Evolutionary conservation across 2,888 invertebrate genomes (phyloP), one percentile per base, ranked within the genome.

Genomic region (Pteria penguin): DNA sequence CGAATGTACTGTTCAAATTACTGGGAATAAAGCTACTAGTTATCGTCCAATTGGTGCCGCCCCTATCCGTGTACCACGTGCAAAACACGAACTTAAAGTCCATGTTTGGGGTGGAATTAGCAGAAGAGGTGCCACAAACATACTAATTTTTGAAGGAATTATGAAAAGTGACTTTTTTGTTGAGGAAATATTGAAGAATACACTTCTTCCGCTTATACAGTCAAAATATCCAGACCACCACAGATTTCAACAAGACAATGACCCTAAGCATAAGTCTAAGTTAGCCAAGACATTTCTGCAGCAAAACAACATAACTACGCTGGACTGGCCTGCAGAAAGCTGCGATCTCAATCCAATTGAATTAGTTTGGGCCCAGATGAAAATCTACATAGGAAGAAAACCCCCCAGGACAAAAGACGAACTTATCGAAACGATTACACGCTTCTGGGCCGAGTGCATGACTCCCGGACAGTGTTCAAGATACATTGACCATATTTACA

Each of bases 281-380:
- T 11, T 11, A 45, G 45, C 45, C 8, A 8, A 45, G 45, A 14
- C 45, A 14, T 45, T 45, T 45, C 14, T 45, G 14, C 8, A 11
- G 45, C 8, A 45, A 11, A 45, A 45, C 14, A 14, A 45, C 45
- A 45, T 45, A 8, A 8, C 8, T 11, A 45, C 45, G 14, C 14
- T 45, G 45, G 14, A 45, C 8, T 11, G 45, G 45, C 45, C 14
- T 8, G 27, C 78, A 63, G 71, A 78, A 58, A 66, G 66, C 36
- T 52, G 54, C n/a, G 78, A 78, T 33, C 33, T 78, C 3, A 75
- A 78, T 29, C 78, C 78, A 14, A 78, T 78, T n/a, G 75, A 78
- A 55, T n/a, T n/a, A n/a, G n/a, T n/a, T n/a, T n/a, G n/a, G n/a
- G n/a, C n/a, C n/a, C n/a, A n/a, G n/a, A n/a, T 78, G 27, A 75